Conservation (phyloP, 2,888 invertebrate species). For the Drosophila lacicola region DNA sequence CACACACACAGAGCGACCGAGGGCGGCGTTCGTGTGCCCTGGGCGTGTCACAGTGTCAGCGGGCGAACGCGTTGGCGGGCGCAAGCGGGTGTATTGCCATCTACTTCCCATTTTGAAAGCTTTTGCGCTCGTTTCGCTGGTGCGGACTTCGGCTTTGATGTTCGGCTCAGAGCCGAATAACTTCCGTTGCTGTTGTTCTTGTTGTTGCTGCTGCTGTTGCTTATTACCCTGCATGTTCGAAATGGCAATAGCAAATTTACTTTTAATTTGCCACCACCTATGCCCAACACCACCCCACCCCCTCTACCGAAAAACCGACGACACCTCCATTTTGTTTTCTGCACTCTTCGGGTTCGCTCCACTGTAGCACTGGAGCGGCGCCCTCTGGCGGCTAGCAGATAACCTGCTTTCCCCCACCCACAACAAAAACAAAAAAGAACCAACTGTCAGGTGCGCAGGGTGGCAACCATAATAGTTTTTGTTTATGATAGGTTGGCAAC, state of each 20-base stretch:
- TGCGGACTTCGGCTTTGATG: slow-evolving; percentile 24
- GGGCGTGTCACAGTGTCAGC: slow-evolving; percentile 36
- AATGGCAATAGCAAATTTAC: slow-evolving; percentile 55
- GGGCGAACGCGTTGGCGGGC: slow-evolving; percentile 19
- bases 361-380: slow-evolving; percentile 5
- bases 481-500: slow-evolving; percentile 7
- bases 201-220: slow-evolving; percentile 15
- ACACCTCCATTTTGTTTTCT: slow-evolving; percentile 4
- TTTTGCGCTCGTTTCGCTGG: slow-evolving; percentile 38
- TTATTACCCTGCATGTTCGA: slow-evolving; percentile 40
- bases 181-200: slow-evolving; percentile 2
- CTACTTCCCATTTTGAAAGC: slow-evolving; percentile 49
- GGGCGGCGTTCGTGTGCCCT: slow-evolving; percentile 33
- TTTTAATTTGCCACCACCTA: slow-evolving; percentile 56
- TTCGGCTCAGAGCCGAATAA: slow-evolving; percentile 28
- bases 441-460: slow-evolving; percentile 7
- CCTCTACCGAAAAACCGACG: not conserved
- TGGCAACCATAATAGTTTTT: slow-evolving; percentile 10
- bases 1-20: slow-evolving; percentile 5
- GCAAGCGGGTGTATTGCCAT: slow-evolving; percentile 45
- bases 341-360: not conserved
- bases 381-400: slow-evolving; percentile 7
- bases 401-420: not conserved
- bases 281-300: slow-evolving; percentile 1
- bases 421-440: not conserved